Evolutionary conservation across 2,113 vertebrate genomes (phyloP), one percentile per base, ranked within the genome.

Genomic region (Lophura nycthemera): DNA sequence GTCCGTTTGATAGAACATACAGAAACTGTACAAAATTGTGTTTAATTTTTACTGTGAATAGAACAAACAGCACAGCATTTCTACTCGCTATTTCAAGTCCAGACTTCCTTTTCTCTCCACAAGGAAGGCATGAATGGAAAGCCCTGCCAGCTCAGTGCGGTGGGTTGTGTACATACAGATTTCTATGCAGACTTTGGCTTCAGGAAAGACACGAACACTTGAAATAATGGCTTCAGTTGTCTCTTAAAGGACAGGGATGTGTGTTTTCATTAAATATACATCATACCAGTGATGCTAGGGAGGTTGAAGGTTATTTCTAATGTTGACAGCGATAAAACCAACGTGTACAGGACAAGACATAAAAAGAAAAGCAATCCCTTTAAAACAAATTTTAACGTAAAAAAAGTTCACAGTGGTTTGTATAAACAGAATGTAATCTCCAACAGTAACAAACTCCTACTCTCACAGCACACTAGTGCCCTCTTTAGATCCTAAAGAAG

Each of bases 401-500:
- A 98, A 97, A 95, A 97, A 96, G 94, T 98, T 98, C 98, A 98
- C 98, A 98, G 98, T 98, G 98, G 97, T 98, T 96, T 96, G 93
- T 97, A 98, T 94, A 88, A 97, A 98, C 97, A 97, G 94, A 89
- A 97, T 97, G 97, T 76, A 86, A 96, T 94, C 91, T 85, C 96
- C 82, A 93, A 97, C 97, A 96, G 91, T 93, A 93, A 97, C 95
- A 91, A 83, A 93, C 61, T 82, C 97, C 97, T 97, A 97, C 90
- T 97, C 76, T 96, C 86, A 61, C 92, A 97, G 97, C 97, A 98
- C 97, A 96, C 95, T 76, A 97, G 97, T 96, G 97, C 97, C 97
- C 97, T 97, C 97, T 97, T 96, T 88, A 97, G 96, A 94, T 91
- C 94, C 97, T 98, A 97, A 89, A 94, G 97, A 84, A 95, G 97